Conservation (phyloP, 2,797 vertebrate species). For the Tapera naevia region DNA sequence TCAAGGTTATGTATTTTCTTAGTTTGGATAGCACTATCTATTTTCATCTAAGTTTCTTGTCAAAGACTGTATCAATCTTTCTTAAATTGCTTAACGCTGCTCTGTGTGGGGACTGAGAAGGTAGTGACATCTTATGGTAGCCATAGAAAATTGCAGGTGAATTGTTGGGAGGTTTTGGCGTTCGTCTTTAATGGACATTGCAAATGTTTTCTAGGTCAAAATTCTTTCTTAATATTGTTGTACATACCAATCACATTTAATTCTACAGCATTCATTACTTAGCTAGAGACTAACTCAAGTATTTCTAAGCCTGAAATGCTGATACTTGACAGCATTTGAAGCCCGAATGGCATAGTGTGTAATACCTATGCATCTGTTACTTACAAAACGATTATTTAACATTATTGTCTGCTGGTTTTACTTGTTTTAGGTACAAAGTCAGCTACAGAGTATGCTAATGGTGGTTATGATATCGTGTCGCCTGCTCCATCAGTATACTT, state of each 20-base stretch:
- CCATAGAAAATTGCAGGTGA: conserved; percentile 15
- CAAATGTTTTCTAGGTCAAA: background rate
- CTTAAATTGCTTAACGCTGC: background rate
- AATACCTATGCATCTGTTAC: background rate
- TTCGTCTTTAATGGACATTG: background rate
- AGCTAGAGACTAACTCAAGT: background rate
- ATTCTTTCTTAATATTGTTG: background rate
- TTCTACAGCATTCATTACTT: background rate
- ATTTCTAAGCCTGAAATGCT: background rate
- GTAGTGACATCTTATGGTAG: conserved; percentile 67
- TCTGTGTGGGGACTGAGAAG: background rate
- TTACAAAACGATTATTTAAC: background rate
- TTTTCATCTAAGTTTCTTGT: background rate
- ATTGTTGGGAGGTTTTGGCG: background rate
- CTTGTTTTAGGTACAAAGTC: conserved; percentile 82
- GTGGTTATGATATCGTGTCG: conserved; percentile 72
- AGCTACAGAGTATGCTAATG: conserved; percentile 76
- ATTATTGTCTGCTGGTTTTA: background rate
- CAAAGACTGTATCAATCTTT: background rate
- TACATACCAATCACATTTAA: background rate
- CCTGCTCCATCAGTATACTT: conserved; percentile 71
- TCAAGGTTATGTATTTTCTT: background rate
- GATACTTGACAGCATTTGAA: background rate
- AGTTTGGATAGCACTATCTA: background rate
- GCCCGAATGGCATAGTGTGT: rapidly evolving